Base-by-base conservation (phyloP, 2,888 invertebrate genomes). In the Mantis religiosa region DNA sequence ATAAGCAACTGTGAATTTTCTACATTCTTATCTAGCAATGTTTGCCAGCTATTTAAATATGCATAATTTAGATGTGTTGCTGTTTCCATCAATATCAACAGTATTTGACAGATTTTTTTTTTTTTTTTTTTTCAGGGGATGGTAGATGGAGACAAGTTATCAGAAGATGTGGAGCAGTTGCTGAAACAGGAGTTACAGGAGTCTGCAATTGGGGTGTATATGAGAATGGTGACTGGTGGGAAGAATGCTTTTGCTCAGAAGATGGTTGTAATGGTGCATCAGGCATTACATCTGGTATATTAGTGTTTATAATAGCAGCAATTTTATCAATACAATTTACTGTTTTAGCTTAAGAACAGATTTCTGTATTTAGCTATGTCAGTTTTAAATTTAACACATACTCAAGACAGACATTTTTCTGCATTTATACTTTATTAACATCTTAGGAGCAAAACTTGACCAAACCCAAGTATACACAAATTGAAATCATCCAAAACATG, bases 151-250 rank as follows among this genome's bases (percentile, higher is more conserved):
- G 98, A 82, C 98, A 98, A 93, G 98, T 98, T 0, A 96, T 98
- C 89, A 94, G 98, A 81, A 95, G 98, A 30, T 98, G 98, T 93
- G 97, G 98, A 2, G 98, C 98, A 0, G 97, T 98, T 0, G 96
- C 98, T 0, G 98, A 97, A 91, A 98, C 97, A 1, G 98, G 98
- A 90, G 98, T 98, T 0, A 98, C 98, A 0, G 98, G 98, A 88
- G 98, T 99, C 0, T 99, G 99, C 92, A 98, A 98, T 92, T 99
- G 99, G 99, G 98, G 98, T 28, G 97, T 99, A 89, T 96, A 97
- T 91, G 97, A 97, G 91, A 98, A 98, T 91, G 99, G 99, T 4
- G 97, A 97, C 0, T 99, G 98, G 93, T 98, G 98, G 97, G 98
- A 99, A 93, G 98, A 98, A 92, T 99, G 99, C 92, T 99, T 99